Evolutionary conservation across 2,888 invertebrate species (phyloP), one percentile per base, ranked within the genome.

Genomic region (Chorisops tibialis): DNA sequence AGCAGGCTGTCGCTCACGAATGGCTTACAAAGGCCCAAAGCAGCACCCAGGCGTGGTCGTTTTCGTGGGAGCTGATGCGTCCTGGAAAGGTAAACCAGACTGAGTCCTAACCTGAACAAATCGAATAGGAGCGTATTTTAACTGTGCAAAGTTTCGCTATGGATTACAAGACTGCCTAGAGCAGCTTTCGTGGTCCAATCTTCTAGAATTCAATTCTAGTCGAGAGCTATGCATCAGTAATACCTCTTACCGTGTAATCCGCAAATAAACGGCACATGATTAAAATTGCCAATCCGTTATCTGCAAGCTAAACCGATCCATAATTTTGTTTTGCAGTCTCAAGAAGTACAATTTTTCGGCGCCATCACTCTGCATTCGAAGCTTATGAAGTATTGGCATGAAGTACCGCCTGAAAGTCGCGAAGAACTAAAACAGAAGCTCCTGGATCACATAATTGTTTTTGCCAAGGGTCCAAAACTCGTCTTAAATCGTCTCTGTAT

Each of bases 261-360:
- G 30, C 30, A 30, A 30, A 6, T 14, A 24, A 9, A 22, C 12
- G 24, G 16, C 7, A 49, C n/a, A 22, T 14, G 4, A 22, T 22
- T 3, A n/a, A n/a, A 11, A 54, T 19, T 41, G 3, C 9, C 1
- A 16, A 30, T 4, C 12, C 11, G 3, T 54, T n/a, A 6, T 30
- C 24, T 14, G 9, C n/a, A n/a, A n/a, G 30, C 30, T 5, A 30
- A 30, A 7, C 9, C 2, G 30, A 7, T 30, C 30, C 9, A 30
- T 43, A 30, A 9, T 2, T 30, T 9, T 30, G n/a, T 51, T 65
- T 80, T 82, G 48, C 75, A 93, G 93, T 83, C 85, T 61, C 87
- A 88, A 67, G 95, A 95, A 80, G 89, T 94, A 35, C 95, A 96
- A 77, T 96, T 93, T 79, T 96, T 93, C 81, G 96, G 91, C 60